Evolutionary conservation across 2,113 vertebrate species (phyloP).

Genomic region (Sylvicapra grimmia): DNA sequence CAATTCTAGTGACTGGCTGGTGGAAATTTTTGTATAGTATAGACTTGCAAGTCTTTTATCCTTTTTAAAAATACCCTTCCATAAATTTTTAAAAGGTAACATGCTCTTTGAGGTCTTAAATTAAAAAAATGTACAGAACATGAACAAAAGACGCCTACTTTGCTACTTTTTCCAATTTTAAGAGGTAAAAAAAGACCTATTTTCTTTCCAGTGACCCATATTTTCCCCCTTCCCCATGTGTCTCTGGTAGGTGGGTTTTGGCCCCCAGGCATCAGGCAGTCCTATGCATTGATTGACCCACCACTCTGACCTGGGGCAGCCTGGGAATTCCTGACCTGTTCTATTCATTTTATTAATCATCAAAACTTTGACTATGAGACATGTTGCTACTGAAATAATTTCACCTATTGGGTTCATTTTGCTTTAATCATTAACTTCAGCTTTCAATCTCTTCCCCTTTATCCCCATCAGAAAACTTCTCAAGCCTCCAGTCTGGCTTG

Average conservation of each 20-base stretch:
- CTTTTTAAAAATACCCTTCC: not conserved
- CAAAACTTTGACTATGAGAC: constrained; percentile 34
- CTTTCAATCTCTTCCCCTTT: constrained; percentile 40
- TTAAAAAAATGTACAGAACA: not conserved
- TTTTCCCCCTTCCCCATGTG: no score
- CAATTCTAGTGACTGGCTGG: not conserved
- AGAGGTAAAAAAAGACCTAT: not conserved
- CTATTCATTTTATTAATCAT: constrained; percentile 49
- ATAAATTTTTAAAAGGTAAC: not conserved
- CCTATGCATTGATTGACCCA: not conserved
- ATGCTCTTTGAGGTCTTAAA: not conserved
- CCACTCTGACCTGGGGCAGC: not conserved
- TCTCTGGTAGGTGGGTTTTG: not conserved
- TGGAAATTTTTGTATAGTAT: not conserved
- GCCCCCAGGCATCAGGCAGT: not conserved
- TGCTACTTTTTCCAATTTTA: not conserved
- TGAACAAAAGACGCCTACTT: not conserved
- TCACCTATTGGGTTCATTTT: constrained; percentile 44
- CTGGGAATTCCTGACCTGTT: constrained; percentile 24
- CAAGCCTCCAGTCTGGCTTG: not conserved
- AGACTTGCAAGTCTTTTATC: not conserved
- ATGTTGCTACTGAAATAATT: constrained; percentile 43
- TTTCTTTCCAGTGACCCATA: not conserved
- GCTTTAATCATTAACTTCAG: constrained; percentile 51
- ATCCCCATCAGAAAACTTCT: constrained; percentile 45